Conservation (phyloP, 2,888 invertebrate genomes). For the Ommatoiulus sabulosus region DNA sequence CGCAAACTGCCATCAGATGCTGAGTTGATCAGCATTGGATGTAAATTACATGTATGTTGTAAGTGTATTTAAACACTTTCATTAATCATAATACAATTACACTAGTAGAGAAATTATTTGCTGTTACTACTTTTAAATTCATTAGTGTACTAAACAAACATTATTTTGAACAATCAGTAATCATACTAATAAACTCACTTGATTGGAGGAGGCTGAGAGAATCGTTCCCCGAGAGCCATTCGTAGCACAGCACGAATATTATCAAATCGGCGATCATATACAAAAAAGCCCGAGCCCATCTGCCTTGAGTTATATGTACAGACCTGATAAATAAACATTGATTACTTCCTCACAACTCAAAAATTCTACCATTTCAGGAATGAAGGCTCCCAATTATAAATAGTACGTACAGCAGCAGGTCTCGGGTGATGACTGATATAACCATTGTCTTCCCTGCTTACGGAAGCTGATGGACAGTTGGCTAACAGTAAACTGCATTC, state of each 20-base stretch:
- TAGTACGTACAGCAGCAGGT: slow-evolving; percentile 58
- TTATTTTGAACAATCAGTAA: too few species aligned
- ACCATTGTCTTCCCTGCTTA: slow-evolving; percentile 50
- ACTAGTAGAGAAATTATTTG: too few species aligned
- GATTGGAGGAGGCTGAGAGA: slow-evolving; percentile 58
- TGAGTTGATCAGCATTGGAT: too few species aligned
- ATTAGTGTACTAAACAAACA: too few species aligned
- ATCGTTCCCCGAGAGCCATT: slow-evolving; percentile 57
- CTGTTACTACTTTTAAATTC: too few species aligned
- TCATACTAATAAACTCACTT: slow-evolving; percentile 56
- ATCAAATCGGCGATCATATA: slow-evolving; percentile 59
- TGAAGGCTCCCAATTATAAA: not conserved
- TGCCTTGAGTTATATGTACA: slow-evolving; percentile 59
- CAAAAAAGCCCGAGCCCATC: slow-evolving; percentile 59
- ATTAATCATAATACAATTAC: too few species aligned
- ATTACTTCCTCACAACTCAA: not conserved
- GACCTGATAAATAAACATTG: slow-evolving; percentile 51
- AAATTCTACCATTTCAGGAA: not conserved
- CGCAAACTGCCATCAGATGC: too few species aligned
- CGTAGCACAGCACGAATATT: slow-evolving; percentile 58
- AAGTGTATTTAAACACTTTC: too few species aligned
- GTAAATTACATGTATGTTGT: too few species aligned
- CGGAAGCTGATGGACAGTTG: not conserved
- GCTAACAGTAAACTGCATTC: slow-evolving; percentile 49
- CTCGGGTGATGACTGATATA: slow-evolving; percentile 59